Percentiles rank a stretch among this genome's conserved stretches.
Conservation (phyloP, 2,888 invertebrate genomes). For the Malthinus flaveolus region DNA sequence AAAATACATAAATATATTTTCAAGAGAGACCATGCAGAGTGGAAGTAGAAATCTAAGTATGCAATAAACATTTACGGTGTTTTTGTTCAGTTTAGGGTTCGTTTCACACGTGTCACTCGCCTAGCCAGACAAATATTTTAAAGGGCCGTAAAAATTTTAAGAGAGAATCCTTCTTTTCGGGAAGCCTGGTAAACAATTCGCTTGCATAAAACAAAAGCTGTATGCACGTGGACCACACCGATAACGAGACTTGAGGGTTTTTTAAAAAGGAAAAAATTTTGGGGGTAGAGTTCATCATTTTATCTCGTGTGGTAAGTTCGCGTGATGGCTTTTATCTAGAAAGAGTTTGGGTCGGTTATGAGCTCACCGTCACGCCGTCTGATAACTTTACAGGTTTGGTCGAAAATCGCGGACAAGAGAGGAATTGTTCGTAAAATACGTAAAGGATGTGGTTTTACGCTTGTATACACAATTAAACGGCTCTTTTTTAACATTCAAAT, state of each 20-base stretch:
- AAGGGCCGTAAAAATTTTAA: conserved; percentile 33
- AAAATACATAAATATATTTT: conserved; percentile 10
- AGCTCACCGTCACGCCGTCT: conserved; percentile 30
- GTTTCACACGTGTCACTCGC: conserved; percentile 37
- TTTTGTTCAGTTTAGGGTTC: conserved; percentile 41
- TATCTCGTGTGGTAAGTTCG: background rate
- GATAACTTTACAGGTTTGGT: conserved; percentile 32
- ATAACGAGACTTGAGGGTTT: background rate
- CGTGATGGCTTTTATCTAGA: background rate
- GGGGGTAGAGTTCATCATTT: background rate
- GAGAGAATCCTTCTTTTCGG: conserved; percentile 15
- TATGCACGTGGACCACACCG: conserved; percentile 31
- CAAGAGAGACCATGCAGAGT: conserved; percentile 22
- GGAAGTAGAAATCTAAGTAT: conserved; percentile 35
- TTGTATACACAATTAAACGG: conserved; percentile 10
- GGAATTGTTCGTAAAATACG: conserved; percentile 17
- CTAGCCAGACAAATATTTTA: conserved; percentile 34
- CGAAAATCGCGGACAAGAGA: conserved; percentile 17
- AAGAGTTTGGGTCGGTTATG: conserved; percentile 1
- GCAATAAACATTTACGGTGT: conserved; percentile 43
- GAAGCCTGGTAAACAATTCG: conserved; percentile 33
- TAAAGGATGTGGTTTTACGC: conserved; percentile 27
- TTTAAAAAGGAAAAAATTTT: conserved; percentile 1
- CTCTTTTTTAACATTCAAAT: conserved; percentile 8
- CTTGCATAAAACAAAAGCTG: conserved; percentile 29